Percentiles rank a stretch among this genome's conserved stretches.
Evolutionary conservation across 2,888 invertebrate genomes (phyloP).

Genomic region (Lasioglossum pauxillum): DNA sequence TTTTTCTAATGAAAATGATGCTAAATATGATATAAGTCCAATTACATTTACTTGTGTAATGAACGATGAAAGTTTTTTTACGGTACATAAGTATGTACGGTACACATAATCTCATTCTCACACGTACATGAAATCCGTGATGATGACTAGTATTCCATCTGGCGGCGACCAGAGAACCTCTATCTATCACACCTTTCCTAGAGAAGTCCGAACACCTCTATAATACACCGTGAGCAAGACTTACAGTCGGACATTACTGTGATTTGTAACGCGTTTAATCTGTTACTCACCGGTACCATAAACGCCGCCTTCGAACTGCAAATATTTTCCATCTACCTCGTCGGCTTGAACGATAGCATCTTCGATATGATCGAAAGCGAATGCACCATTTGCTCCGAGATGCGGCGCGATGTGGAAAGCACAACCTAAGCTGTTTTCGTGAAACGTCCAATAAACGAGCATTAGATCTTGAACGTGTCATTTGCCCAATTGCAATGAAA

Average conservation of each 20-base stretch:
- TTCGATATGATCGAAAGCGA: conserved; percentile 92
- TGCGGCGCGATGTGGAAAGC: conserved; percentile 93
- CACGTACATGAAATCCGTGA: no score
- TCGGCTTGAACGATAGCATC: conserved; percentile 98
- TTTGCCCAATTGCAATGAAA: background rate
- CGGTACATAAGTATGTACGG: no score
- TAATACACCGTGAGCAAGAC: no score
- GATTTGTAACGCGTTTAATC: background rate
- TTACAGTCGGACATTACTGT: background rate
- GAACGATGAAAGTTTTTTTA: no score
- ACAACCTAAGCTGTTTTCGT: conserved; percentile 89
- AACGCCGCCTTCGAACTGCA: conserved; percentile 97
- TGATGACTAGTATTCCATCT: no score
- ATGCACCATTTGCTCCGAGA: conserved; percentile 88
- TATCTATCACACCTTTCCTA: no score
- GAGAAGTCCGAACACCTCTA: no score
- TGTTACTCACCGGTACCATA: conserved; percentile 88
- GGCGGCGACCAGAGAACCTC: no score
- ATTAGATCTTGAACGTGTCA: conserved; percentile 1
- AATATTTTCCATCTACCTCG: conserved; percentile 94
- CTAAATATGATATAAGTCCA: no score
- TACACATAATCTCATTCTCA: no score
- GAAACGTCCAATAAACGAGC: conserved; percentile 34
- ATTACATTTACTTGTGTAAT: no score
- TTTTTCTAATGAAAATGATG: no score